Base-by-base conservation (phyloP, 64 coral and sea anemone genomes). In the Cladopsammia gracilis region DNA sequence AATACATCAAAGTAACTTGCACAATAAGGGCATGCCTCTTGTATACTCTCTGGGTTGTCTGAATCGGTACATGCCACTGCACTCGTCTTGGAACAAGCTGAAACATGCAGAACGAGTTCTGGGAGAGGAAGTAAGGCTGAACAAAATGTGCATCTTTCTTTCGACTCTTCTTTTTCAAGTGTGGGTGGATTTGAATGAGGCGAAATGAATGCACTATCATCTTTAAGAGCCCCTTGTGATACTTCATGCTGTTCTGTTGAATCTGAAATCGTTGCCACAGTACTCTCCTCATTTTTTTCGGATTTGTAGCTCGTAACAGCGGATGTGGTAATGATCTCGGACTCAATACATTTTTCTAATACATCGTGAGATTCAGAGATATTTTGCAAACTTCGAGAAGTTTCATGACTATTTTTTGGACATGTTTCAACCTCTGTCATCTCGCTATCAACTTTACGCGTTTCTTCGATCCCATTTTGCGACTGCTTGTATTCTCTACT, bases 81-180 rank as follows among this genome's bases (percentile, higher is more conserved):
- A 79, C 71, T 90, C 10, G 48, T 16, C 45, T 77, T 64, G 34
- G 75, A 78, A 54, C 88, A 90, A 52, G 22, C 58, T 26, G 74
- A 34, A 19, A 52, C 77, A 22, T 91, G 89, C n/a, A 9, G 14
- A 83, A 91, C 56, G 44, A 91, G 89, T 16, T 91, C 77, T 25
- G 78, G 44, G 7, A 91, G 2, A 11, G 67, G 89, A 60, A 91
- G 53, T n/a, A 61, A 57, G 23, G 16, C 79, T 34, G 89, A 73
- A 56, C 89, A 91, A 25, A 91, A 91, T 60, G 89, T 82, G 15
- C 89, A 91, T 70, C 89, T 91, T 71, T 83, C 89, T 56, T 58
- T 61, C 11, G 89, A 83, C 20, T 91, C 77, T 44, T 83, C 77
- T 69, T 69, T 91, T 25, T 60, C 25, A 59, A 91, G 50, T 15